phyloP scores from a whole-genome alignment of 2,113 vertebrate genomes.

The Gulo gulo region DNA sequence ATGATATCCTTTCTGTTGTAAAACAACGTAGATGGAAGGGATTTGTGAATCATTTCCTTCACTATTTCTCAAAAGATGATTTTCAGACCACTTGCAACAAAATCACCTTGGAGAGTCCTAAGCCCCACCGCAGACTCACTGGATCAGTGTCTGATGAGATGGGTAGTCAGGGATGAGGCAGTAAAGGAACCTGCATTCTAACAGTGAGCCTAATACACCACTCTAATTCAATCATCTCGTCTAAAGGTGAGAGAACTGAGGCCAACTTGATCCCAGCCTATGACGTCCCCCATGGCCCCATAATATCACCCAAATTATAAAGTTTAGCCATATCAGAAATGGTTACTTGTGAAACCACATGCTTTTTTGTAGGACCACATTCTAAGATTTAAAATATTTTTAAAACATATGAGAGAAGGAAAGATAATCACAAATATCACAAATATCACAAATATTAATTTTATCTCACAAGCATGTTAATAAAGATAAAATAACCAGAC shows the following conservation, averaged over 20 bases:
- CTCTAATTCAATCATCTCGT: not conserved
- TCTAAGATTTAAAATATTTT: conserved; percentile 17
- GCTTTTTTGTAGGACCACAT: not conserved
- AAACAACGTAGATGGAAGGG: not conserved
- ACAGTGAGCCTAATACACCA: not conserved
- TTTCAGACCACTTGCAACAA: not conserved
- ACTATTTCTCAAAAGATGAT: not conserved
- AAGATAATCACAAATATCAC: not conserved
- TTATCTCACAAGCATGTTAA: not conserved
- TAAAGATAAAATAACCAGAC: not conserved
- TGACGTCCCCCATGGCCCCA: not conserved
- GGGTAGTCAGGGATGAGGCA: rapidly evolving
- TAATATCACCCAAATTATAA: not conserved
- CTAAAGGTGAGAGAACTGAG: not conserved
- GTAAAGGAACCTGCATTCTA: not conserved
- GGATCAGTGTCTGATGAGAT: not conserved
- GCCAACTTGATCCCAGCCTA: not conserved
- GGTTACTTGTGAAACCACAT: not conserved
- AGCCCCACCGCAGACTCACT: not conserved
- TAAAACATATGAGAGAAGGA: not conserved
- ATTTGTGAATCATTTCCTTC: not conserved
- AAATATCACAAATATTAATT: not conserved
- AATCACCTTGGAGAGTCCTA: not conserved
- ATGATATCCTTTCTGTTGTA: not conserved
- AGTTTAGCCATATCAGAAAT: not conserved